A percentile compares a stretch with the other conserved stretches of the same genome.
phyloP scores from a whole-genome alignment of 1,140 invertebrate species.

The Acromyrmex echinatior region DNA sequence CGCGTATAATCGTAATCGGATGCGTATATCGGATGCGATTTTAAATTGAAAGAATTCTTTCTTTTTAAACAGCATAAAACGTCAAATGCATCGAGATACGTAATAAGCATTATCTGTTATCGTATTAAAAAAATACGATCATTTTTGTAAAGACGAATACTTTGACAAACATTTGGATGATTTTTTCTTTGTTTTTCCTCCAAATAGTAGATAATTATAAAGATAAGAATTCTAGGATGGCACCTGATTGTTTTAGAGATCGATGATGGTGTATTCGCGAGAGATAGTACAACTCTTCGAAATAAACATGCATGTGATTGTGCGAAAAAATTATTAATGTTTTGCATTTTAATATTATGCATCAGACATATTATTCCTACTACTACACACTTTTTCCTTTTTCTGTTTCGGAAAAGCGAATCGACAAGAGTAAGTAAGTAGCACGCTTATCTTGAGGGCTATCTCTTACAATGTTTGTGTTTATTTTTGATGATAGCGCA shows the following conservation, averaged over 20 bases:
- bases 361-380: neutral
- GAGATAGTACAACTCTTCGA: neutral
- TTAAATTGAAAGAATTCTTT: neutral
- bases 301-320: neutral
- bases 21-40: neutral
- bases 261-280: neutral
- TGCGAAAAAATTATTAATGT: neutral
- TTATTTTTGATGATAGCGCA: neutral
- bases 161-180: neutral
- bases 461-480: neutral
- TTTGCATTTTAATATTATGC: neutral
- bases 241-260: neutral
- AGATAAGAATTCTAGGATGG: neutral
- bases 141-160: neutral
- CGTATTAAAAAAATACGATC: neutral
- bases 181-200: neutral
- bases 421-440: neutral
- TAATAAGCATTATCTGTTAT: neutral
- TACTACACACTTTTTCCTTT: neutral
- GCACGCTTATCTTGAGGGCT: neutral
- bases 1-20: neutral
- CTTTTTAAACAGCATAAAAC: neutral
- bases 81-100: neutral
- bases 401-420: neutral
- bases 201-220: constrained; percentile 16